Evolutionary conservation across 1,140 invertebrate genomes (phyloP).

Genomic region (Spodoptera litura): DNA sequence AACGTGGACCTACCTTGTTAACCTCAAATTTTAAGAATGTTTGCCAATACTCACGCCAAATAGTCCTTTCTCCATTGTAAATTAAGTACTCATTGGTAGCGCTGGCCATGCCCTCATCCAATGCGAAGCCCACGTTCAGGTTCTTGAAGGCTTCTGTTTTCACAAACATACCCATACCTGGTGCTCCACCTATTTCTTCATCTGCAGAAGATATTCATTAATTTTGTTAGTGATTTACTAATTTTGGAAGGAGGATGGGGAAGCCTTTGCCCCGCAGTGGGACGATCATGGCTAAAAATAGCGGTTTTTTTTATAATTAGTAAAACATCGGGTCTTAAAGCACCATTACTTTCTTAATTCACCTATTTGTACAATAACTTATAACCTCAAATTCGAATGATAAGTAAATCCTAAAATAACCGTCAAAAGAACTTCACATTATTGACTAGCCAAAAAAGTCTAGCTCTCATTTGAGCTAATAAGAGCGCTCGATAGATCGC

Average conservation of each 20-base stretch:
- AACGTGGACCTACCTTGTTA: too few relatives aligned
- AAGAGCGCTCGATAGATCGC: conserved; percentile 38
- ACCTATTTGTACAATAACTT: too few relatives aligned
- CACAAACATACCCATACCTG: conserved; percentile 91
- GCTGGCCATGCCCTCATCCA: conserved; percentile 93
- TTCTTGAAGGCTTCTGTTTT: conserved; percentile 88
- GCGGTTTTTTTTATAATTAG: too few relatives aligned
- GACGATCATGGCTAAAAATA: too few relatives aligned
- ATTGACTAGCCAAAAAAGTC: not conserved
- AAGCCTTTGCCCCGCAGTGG: too few relatives aligned
- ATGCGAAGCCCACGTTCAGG: conserved; percentile 92
- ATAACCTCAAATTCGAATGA: too few relatives aligned
- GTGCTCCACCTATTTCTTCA: conserved; percentile 91
- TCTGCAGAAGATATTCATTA: conserved; percentile 80
- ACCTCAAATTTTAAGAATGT: not conserved
- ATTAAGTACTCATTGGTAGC: conserved; percentile 88
- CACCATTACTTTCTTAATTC: too few relatives aligned
- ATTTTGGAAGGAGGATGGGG: too few relatives aligned
- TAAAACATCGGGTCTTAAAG: too few relatives aligned
- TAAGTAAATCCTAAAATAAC: not conserved
- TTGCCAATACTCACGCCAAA: conserved; percentile 86
- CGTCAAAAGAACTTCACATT: too few relatives aligned
- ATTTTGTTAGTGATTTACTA: not conserved
- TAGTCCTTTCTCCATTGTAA: conserved; percentile 91
- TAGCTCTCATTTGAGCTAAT: conserved; percentile 1